phyloP scores from a whole-genome alignment of 2,888 invertebrate genomes.

The Brachynemurus nebulosus region DNA sequence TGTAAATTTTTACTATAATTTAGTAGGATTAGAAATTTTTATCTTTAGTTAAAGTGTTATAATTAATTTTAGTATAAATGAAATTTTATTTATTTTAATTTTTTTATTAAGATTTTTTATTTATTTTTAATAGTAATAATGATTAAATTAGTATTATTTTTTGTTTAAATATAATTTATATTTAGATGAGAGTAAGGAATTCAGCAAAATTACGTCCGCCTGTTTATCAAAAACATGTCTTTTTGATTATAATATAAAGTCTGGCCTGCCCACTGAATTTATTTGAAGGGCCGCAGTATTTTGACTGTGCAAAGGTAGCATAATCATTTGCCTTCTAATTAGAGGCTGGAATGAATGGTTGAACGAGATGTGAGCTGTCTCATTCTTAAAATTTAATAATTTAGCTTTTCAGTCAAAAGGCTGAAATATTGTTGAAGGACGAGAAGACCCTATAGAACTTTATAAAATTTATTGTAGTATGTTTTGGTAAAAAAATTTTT shows the following conservation, averaged over 20 bases:
- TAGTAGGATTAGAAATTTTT: conserved; percentile 44
- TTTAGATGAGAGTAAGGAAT: conserved; percentile 40
- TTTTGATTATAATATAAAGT: conserved; percentile 48
- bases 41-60: conserved; percentile 32
- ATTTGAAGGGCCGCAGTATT: conserved; percentile 64
- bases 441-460: conserved; percentile 72
- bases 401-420: conserved; percentile 49
- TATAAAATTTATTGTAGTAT: conserved; percentile 32
- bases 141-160: conserved; percentile 42
- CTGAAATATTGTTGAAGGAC: conserved; percentile 51
- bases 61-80: conserved; percentile 36
- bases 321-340: conserved; percentile 71
- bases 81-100: conserved; percentile 31
- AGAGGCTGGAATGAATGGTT: conserved; percentile 64
- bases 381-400: conserved; percentile 36
- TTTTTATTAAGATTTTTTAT: conserved; percentile 31
- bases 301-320: conserved; percentile 71
- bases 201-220: conserved; percentile 50
- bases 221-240: conserved; percentile 71
- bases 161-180: conserved; percentile 26
- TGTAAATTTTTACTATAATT: conserved; percentile 30
- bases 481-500: conserved; percentile 25
- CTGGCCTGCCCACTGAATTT: conserved; percentile 56
- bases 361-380: conserved; percentile 49
- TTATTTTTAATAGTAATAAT: conserved; percentile 35